Conservation (phyloP, 2,888 invertebrate genomes). For the Spisula subtruncata region DNA sequence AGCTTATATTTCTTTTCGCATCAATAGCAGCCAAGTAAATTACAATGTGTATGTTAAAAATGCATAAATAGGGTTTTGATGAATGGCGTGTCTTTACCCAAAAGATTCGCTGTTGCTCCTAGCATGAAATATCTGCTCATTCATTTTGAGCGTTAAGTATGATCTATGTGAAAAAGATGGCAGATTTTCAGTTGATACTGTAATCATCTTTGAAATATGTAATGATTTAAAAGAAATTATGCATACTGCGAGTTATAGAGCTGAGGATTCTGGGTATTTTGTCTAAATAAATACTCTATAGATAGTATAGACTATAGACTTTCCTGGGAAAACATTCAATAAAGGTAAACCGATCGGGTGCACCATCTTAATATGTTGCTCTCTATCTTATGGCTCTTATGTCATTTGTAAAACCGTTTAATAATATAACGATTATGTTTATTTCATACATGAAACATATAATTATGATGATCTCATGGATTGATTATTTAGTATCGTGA, state of each 20-base stretch:
- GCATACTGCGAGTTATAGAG: not conserved
- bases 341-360: no score
- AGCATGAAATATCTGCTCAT: not conserved
- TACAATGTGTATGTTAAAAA: conserved; percentile 32
- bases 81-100: conserved; percentile 5
- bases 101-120: conserved; percentile 23
- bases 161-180: conserved; percentile 27
- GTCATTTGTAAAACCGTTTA: no score
- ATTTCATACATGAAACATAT: no score
- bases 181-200: not conserved
- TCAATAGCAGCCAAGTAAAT: conserved; percentile 30
- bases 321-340: no score
- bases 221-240: conserved; percentile 20
- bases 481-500: no score
- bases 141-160: conserved; percentile 6
- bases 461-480: no score
- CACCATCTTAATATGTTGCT: no score
- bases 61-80: conserved; percentile 36
- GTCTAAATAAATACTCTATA: not conserved
- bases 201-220: conserved; percentile 30
- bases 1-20: conserved; percentile 37
- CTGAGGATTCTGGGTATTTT: not conserved
- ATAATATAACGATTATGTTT: no score
- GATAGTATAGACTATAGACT: not conserved
- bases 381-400: no score